Percentiles rank a stretch among this genome's conserved stretches.
phyloP scores from a whole-genome alignment of 1,140 invertebrate genomes.

The Drosophila orosa region DNA sequence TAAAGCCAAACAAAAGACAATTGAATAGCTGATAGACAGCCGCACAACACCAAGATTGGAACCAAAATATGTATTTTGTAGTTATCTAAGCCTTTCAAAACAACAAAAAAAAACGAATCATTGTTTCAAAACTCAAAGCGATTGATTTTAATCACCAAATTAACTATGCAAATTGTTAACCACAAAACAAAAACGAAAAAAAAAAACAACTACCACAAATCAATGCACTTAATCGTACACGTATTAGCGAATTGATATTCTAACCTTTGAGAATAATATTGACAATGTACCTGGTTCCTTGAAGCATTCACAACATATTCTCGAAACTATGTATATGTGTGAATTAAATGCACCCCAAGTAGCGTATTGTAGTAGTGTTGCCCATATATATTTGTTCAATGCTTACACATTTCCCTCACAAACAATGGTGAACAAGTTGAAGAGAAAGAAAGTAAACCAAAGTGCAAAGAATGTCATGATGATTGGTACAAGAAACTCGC shows the following conservation, averaged over 20 bases:
- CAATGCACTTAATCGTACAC: slow-evolving; percentile 55
- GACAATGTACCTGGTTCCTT: slow-evolving; percentile 60
- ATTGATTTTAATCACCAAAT: slow-evolving; percentile 23
- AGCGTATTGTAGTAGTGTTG: slow-evolving; percentile 47
- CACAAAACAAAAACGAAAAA: slow-evolving; percentile 4
- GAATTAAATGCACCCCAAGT: slow-evolving; percentile 38
- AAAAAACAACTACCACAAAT: slow-evolving; percentile 13
- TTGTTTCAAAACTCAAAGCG: slow-evolving; percentile 12
- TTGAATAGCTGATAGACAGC: slow-evolving; percentile 17
- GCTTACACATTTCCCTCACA: slow-evolving; percentile 1
- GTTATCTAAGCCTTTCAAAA: slow-evolving; percentile 57
- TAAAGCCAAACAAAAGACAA: slow-evolving; percentile 30
- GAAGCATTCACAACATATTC: slow-evolving; percentile 64
- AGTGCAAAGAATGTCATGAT: slow-evolving; percentile 3
- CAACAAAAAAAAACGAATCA: slow-evolving; percentile 2
- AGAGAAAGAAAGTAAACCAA: slow-evolving; percentile 8
- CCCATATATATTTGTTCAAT: slow-evolving; percentile 25
- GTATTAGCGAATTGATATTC: slow-evolving; percentile 61
- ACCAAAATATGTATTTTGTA: slow-evolving; percentile 51
- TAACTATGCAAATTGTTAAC: slow-evolving; percentile 55
- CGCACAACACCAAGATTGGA: slow-evolving; percentile 35
- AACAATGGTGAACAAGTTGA: not conserved
- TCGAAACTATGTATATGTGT: slow-evolving; percentile 29
- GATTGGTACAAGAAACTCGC: slow-evolving; percentile 1
- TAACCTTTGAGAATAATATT: slow-evolving; percentile 57